Base-by-base conservation (phyloP, 2,797 vertebrate species). In the Halcyon chelicuti region DNA sequence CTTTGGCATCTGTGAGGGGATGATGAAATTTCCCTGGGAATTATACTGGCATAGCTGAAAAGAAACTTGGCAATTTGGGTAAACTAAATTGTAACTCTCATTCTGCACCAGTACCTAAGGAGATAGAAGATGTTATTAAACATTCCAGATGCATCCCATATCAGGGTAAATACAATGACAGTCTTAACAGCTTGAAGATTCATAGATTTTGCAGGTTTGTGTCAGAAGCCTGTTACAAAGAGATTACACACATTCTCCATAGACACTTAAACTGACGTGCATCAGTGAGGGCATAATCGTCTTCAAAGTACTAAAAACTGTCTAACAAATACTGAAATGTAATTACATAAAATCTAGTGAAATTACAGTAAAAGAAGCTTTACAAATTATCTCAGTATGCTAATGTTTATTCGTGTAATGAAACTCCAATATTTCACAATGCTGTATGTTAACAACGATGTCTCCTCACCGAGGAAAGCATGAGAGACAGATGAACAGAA, bases 231-330 rank as follows among this genome's bases (percentile, higher is more conserved):
- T 18, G 60, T 44, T 86, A 81, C 28, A 60, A 90, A 10, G 4
- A 83, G 62, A 77, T 90, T 79, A 86, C n/a, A 44, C 26, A 73
- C 49, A 28, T 94, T 93, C 86, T 88, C 66, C 60, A 62, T 12
- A 89, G 70, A 51, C n/a, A 54, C 39, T 89, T 92, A 95, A 91
- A 86, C 37, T 63, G 63, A 29, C 10, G 46, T 71, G 61, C 73
- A 92, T 47, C 54, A 71, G 33, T 1, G 6, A 83, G 66, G 58
- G 37, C 49, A 79, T 74, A 93, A 93, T 93, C 60, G 51, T 94
- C 68, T 84, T 86, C 70, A 49, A 95, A 89, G 44, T 66, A 86
- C 49, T 85, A 66, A 88, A 58, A 19, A 22, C 44, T 44, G 62
- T 6, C 28, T 66, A 74, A 70, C n/a, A 88, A 91, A 89, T 76